Evolutionary conservation across 1,140 invertebrate genomes (phyloP).

Genomic region (Drosophila kanapiae): DNA sequence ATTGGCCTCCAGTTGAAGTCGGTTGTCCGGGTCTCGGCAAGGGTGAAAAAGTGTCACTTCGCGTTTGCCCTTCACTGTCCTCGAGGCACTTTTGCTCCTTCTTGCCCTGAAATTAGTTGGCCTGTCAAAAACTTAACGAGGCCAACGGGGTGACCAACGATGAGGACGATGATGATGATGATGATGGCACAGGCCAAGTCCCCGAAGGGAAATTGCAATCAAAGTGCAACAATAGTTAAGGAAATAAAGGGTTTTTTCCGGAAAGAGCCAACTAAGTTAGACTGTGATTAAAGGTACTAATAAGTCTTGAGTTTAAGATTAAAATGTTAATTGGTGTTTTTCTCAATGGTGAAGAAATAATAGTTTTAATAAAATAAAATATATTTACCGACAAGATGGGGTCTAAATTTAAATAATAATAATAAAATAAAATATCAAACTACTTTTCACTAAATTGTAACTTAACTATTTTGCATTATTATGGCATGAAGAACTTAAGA

Average conservation of each 20-base stretch:
- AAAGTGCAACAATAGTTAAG: slow-evolving; percentile 34
- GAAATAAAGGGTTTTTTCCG: background rate
- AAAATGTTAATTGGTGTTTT: background rate
- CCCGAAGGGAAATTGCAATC: slow-evolving; percentile 20
- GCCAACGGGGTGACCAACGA: slow-evolving; percentile 8
- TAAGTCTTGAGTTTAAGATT: slow-evolving; percentile 11
- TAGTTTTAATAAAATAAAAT: no score
- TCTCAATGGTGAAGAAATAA: no score
- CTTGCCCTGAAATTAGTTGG: slow-evolving; percentile 54
- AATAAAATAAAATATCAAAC: no score
- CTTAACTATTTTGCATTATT: no score
- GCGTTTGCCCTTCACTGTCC: slow-evolving; percentile 32
- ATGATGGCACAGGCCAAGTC: slow-evolving; percentile 17
- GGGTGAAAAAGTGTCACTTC: slow-evolving; percentile 43
- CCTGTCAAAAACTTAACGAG: slow-evolving; percentile 49
- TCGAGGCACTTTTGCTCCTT: slow-evolving; percentile 17
- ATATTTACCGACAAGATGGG: no score
- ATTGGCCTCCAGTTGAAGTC: slow-evolving; percentile 44
- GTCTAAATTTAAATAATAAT: no score
- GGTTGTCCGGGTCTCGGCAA: slow-evolving; percentile 1
- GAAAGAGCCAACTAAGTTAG: background rate
- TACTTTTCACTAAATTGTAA: no score
- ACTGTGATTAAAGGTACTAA: background rate
- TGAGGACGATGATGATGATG: slow-evolving; percentile 6
- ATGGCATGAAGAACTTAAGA: no score